Evolutionary conservation across 2,888 invertebrate species (phyloP).

Genomic region (Chironomus tentans): DNA sequence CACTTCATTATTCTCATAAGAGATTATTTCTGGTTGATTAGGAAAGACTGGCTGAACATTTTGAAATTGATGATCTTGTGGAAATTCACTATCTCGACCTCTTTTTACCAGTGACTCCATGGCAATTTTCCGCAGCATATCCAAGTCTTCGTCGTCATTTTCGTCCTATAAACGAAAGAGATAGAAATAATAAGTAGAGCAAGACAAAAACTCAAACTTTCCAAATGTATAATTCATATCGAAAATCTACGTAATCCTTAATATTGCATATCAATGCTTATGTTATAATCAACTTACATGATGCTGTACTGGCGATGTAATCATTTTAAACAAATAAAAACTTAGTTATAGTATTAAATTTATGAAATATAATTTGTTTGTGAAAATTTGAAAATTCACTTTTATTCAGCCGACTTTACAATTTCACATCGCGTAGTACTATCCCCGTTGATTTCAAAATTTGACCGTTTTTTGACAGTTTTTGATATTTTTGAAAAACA

Average conservation of each 20-base stretch:
- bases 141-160: background rate
- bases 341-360: background rate
- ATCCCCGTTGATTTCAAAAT: too few relatives aligned
- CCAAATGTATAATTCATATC: too few relatives aligned
- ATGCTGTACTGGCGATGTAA: background rate
- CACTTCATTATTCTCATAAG: background rate
- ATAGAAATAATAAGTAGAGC: background rate
- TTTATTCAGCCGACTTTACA: background rate
- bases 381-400: too few relatives aligned
- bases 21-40: too few relatives aligned
- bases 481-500: too few relatives aligned
- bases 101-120: background rate
- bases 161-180: background rate
- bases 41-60: conserved; percentile 16
- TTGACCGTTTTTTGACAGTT: too few relatives aligned
- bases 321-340: background rate
- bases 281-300: background rate
- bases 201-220: background rate
- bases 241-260: background rate
- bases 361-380: background rate
- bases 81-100: background rate
- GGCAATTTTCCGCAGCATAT: background rate
- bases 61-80: background rate
- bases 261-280: background rate
- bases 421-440: too few relatives aligned